Evolutionary conservation across 2,113 vertebrate genomes (phyloP).

Genomic region (Arizona elegans): DNA sequence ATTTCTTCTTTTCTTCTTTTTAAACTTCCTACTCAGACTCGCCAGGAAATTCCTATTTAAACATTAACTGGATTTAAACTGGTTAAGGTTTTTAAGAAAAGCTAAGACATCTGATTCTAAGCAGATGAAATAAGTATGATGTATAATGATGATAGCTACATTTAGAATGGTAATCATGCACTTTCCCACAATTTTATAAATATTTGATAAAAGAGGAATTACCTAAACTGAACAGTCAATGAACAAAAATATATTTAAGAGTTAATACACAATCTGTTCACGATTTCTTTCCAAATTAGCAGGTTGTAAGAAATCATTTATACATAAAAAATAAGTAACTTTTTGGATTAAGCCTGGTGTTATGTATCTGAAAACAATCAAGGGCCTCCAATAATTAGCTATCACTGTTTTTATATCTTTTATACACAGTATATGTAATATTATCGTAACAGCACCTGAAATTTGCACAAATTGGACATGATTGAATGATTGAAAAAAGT

Average conservation of each 20-base stretch:
- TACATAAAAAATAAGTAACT: not conserved
- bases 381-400: not conserved
- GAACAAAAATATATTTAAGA: not conserved
- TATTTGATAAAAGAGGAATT: not conserved
- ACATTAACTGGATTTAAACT: not conserved
- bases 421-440: not conserved
- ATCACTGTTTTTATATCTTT: not conserved
- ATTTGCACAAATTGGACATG: not conserved
- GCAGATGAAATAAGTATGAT: not conserved
- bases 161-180: not conserved
- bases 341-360: not conserved
- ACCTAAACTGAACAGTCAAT: not conserved
- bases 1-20: not conserved
- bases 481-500: not conserved
- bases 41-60: not conserved
- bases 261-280: not conserved
- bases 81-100: not conserved
- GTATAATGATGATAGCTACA: not conserved
- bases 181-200: not conserved
- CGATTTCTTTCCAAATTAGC: not conserved
- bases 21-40: not conserved
- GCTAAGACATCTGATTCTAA: not conserved
- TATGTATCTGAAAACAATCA: not conserved
- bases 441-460: not conserved
- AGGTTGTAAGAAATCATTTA: slow-evolving; percentile 7